A percentile compares a stretch with the other conserved stretches of the same genome.
phyloP scores from a whole-genome alignment of 2,888 invertebrate species.

The Nemoura dubitans region DNA sequence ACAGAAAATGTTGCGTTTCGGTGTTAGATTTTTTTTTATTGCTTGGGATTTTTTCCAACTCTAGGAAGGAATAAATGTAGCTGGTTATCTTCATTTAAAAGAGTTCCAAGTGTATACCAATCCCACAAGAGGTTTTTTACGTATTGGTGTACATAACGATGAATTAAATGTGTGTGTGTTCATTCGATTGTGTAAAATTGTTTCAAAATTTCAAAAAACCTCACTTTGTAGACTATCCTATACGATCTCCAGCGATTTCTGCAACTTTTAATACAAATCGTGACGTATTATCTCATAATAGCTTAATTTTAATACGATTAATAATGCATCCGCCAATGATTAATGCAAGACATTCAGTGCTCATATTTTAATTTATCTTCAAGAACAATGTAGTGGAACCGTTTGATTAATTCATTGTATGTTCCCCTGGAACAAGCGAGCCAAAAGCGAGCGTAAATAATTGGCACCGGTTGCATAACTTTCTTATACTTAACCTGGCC shows the following conservation, averaged over 20 bases:
- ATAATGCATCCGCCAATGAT: not conserved
- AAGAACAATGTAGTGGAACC: not conserved
- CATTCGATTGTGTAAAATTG: not conserved
- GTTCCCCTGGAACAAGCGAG: not conserved
- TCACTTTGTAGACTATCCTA: not conserved
- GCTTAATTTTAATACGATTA: slow-evolving; percentile 12
- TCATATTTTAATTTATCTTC: not conserved
- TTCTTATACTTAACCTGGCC: not conserved
- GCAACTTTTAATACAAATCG: slow-evolving; percentile 3
- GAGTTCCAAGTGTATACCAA: no score
- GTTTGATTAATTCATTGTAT: not conserved
- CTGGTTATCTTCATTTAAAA: no score
- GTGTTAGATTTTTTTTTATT: no score
- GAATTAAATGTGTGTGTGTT: not conserved
- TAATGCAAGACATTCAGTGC: not conserved
- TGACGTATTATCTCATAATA: not conserved
- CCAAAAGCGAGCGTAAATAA: not conserved
- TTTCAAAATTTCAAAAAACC: not conserved
- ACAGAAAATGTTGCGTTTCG: no score
- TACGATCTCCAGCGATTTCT: not conserved
- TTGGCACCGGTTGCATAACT: not conserved
- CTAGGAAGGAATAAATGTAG: no score
- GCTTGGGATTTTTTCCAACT: no score
- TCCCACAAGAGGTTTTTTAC: no score
- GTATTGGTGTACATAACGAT: no score